Base-by-base conservation (phyloP, 2,888 invertebrate genomes). In the Aphidius colemani region DNA sequence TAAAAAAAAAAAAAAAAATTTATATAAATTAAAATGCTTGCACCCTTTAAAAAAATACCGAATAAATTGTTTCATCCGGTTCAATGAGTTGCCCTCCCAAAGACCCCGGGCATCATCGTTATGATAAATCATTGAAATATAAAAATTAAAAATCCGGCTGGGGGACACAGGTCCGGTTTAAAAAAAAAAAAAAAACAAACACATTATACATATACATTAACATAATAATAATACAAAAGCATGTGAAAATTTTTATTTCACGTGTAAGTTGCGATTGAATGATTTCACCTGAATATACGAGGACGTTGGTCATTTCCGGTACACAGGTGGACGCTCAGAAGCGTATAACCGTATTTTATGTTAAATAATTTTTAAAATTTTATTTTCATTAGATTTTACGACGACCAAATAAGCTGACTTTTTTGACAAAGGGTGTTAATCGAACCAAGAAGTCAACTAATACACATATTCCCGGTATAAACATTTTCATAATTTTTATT, bases 11-110 rank as follows among this genome's bases (percentile, higher is more conserved):
- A 40, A 51, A 9, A 51, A 40, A 39, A n/a, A 30, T 30, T 2
- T 30, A 30, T 30, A 30, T 77, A 77, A 78, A 79, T 79, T 78
- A 75, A 79, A 78, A 76, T 75, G 79, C 78, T 75, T 78, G 75
- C 74, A 72, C 72, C 75, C 74, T 74, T 78, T 75, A 75, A 76
- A 75, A 76, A 78, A 30, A 30, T 30, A 75, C 72, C 73, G 69
- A 67, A 71, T 76, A 76, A 79, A 78, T 74, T 78, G 78, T 78
- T 76, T 73, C 77, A 73, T 79, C 78, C 79, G 79, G 79, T 76
- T 78, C 75, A 79, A 78, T 78, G 73, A 46, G 71, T 58, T 75
- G 75, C 75, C 77, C 76, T 71, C 71, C 30, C 30, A 66, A 67
- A 65, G 65, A 56, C 63, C 51, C 53, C 56, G 61, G 66, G 30